Conservation (phyloP, 2,888 invertebrate species). For the Kryphioiulus occultus region DNA sequence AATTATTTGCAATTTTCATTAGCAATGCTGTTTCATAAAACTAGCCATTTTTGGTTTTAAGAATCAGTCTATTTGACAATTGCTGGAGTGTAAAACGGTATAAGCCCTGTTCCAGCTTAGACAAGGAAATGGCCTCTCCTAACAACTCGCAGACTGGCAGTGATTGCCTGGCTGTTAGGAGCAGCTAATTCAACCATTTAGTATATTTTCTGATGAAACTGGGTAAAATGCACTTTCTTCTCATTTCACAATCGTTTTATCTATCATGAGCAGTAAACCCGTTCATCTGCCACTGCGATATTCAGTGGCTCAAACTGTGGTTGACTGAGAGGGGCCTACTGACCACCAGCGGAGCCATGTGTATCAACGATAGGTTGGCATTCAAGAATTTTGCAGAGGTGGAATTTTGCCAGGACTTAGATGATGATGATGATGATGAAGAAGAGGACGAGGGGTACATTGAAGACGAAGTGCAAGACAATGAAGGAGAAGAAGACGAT, state of each 20-base stretch:
- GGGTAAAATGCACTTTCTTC: neutral
- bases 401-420: slow-evolving; percentile 15
- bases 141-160: no score
- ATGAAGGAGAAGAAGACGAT: neutral
- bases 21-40: no score
- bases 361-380: neutral
- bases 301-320: slow-evolving; percentile 34
- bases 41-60: no score
- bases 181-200: no score
- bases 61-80: no score
- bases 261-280: slow-evolving; percentile 15
- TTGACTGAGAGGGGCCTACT: neutral
- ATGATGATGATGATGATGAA: neutral
- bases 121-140: no score
- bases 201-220: no score
- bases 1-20: no score
- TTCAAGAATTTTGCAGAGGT: neutral
- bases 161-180: no score
- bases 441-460: neutral
- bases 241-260: neutral
- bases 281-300: neutral
- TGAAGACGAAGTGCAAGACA: neutral
- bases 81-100: no score
- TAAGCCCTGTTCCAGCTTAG: no score
- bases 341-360: neutral